Base-by-base conservation (phyloP, 2,113 vertebrate genomes). In the Trochalopteron elliotii region DNA sequence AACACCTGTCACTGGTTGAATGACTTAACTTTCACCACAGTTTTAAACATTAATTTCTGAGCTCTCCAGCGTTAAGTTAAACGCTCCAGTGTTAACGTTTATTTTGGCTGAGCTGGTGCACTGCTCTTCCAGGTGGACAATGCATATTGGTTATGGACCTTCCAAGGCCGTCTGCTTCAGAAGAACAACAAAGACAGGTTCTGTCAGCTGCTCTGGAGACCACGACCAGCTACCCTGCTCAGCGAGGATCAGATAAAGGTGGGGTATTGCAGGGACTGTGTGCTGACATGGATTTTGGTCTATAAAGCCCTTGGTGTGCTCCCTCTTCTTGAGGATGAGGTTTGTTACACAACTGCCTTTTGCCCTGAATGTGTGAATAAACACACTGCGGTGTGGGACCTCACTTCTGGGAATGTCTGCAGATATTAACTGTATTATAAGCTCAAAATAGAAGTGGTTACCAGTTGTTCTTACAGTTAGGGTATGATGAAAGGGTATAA, bases 101-200 rank as follows among this genome's bases (percentile, higher is more conserved):
- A 8, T 15, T 35, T 56, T 80, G 56, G 63, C 44, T 57, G 63
- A 84, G 37, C 18, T 78, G 21, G 8, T 77, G 39, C 19, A 12
- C 39, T 85, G 5, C n/a, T 91, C 35, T 31, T 95, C 14, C 67
- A 99, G 99, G 99, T 99, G 98, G 99, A 99, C 98, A 99, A 99
- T 12, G 99, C 99, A 0, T 99, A 99, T 96, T 99, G 99, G 99
- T 97, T 99, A 91, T 99, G 99, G 99, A 99, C 99, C 2, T 99
- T 99, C 97, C 99, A 99, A 96, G 99, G 99, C 11, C 99, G 99
- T 53, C 98, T 99, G 2, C 98, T 99, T 56, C 99, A 99, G 97
- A 99, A 99, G 83, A 99, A 99, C 96, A 99, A 98, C 97, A 99
- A 99, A 89, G 99, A 99, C 72, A 98, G 99, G 42, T 99, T 99